Conservation (phyloP, 2,113 vertebrate genomes). For the Tupaia chinensis region DNA sequence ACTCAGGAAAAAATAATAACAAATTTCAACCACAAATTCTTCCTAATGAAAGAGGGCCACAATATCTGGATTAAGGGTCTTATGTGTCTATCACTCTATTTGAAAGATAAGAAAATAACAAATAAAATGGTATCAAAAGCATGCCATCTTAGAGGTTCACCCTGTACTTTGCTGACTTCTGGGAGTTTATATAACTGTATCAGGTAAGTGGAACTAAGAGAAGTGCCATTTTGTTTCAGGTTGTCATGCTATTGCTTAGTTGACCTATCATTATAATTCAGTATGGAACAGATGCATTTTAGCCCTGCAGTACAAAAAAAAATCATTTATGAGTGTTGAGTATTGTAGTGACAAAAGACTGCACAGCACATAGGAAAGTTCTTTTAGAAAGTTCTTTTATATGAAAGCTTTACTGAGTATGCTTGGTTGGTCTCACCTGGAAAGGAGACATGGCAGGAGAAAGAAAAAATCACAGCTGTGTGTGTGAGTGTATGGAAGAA, state of each 20-base stretch:
- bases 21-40: neutral
- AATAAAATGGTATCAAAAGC: neutral
- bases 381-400: neutral
- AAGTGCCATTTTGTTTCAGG: neutral
- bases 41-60: neutral
- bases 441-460: neutral
- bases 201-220: neutral
- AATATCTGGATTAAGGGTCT: neutral
- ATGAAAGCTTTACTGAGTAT: neutral
- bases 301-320: neutral
- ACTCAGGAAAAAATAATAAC: neutral
- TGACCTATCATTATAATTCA: neutral
- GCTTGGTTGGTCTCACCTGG: neutral
- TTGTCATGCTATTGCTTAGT: neutral
- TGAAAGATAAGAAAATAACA: neutral
- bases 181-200: neutral
- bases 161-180: neutral
- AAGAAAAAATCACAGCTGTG: conserved; percentile 37
- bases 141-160: neutral
- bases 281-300: neutral
- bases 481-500: rapidly evolving
- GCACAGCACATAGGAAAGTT: neutral
- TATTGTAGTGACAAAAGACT: neutral
- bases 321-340: neutral
- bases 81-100: neutral